Evolutionary conservation across 2,797 vertebrate genomes (phyloP).

Genomic region (Channa striata): DNA sequence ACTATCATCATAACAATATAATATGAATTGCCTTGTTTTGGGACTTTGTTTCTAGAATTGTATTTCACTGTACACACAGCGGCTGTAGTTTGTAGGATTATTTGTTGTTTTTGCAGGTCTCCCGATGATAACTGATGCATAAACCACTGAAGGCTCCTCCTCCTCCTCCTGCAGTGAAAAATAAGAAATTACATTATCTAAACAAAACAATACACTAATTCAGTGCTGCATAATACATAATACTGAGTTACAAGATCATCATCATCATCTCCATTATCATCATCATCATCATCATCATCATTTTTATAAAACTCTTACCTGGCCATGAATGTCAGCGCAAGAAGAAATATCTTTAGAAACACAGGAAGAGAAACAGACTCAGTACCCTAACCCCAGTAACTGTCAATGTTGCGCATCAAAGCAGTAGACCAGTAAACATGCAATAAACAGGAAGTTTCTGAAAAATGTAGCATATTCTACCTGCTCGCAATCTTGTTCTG

Average conservation of each 20-base stretch:
- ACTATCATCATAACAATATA: background rate
- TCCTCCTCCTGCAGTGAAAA: slow-evolving; percentile 48
- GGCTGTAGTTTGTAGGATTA: background rate
- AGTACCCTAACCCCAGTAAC: background rate
- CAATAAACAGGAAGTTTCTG: slow-evolving; percentile 24
- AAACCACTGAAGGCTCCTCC: slow-evolving; percentile 49
- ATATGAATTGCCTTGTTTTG: background rate
- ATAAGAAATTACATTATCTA: background rate
- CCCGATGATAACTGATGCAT: slow-evolving; percentile 57
- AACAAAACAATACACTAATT: background rate
- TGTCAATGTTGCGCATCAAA: background rate
- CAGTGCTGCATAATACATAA: background rate
- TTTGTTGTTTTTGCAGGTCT: slow-evolving; percentile 18
- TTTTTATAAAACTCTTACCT: slow-evolving; percentile 3
- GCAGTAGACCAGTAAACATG: background rate
- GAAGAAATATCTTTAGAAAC: slow-evolving; percentile 29
- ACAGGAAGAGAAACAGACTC: slow-evolving; percentile 15
- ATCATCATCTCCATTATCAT: background rate
- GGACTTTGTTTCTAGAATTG: slow-evolving; percentile 26
- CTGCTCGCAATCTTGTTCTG: slow-evolving; percentile 20
- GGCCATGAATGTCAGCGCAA: slow-evolving; percentile 4
- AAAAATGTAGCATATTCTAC: slow-evolving; percentile 24
- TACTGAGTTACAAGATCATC: background rate
- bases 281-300: background rate
- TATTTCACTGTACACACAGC: slow-evolving; percentile 70